Conservation (phyloP, 2,797 vertebrate genomes). For the Gallinago stenura region DNA sequence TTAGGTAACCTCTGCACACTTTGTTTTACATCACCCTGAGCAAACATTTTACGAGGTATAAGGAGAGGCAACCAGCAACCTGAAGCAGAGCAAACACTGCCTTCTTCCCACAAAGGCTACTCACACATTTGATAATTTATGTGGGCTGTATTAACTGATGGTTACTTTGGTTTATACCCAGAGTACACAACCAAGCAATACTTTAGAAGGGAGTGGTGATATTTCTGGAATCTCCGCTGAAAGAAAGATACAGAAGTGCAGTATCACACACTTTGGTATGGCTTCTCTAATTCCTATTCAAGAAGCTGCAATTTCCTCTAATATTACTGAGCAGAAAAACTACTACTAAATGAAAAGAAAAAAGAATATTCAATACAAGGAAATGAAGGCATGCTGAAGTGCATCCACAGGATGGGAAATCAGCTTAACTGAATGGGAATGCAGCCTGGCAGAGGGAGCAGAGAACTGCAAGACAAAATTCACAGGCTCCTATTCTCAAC, state of each 20-base stretch:
- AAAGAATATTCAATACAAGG: background rate
- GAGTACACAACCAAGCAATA: background rate
- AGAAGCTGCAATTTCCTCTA: background rate
- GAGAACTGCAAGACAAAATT: background rate
- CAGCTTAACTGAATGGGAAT: background rate
- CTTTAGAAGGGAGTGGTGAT: background rate
- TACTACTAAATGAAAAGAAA: background rate
- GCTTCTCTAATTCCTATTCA: background rate
- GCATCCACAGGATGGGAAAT: background rate
- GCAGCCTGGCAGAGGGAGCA: background rate
- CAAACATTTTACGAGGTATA: background rate
- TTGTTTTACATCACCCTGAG: background rate
- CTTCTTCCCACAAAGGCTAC: background rate
- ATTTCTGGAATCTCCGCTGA: background rate
- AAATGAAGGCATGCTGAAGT: background rate
- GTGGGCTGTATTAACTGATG: background rate
- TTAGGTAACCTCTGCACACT: background rate
- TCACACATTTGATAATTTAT: background rate
- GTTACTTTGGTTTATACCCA: background rate
- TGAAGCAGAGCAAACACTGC: background rate
- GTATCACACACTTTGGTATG: background rate
- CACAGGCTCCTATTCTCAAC: background rate
- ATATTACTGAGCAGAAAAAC: background rate
- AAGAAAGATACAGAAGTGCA: background rate
- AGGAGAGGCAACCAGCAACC: background rate